Conservation (phyloP, 2,113 vertebrate species). For the Emydura subglobosa region DNA sequence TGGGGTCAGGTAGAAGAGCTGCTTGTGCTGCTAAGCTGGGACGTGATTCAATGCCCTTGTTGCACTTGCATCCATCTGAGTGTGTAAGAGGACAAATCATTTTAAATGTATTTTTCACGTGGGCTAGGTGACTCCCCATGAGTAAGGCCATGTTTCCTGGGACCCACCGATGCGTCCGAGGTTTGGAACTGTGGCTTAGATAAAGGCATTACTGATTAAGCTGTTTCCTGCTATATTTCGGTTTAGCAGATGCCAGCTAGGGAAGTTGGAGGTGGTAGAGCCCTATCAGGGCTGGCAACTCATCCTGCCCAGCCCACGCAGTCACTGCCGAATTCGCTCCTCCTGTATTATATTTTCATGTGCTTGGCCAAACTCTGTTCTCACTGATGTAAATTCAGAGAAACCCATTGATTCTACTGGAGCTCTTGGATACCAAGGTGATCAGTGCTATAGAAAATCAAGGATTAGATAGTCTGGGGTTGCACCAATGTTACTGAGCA, state of each 20-base stretch:
- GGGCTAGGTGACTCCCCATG: neutral
- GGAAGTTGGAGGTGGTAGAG: neutral
- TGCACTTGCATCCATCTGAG: no score
- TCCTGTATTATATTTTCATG: neutral
- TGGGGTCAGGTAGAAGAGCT: no score
- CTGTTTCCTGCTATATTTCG: neutral
- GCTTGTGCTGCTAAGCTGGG: neutral
- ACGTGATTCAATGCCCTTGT: neutral
- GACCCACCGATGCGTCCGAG: neutral
- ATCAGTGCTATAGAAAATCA: neutral
- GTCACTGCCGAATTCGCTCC: neutral
- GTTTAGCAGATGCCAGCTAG: neutral
- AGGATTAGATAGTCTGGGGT: neutral
- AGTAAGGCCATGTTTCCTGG: neutral
- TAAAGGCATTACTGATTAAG: neutral
- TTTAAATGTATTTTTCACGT: neutral
- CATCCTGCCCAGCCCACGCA: neutral
- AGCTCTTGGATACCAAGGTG: neutral
- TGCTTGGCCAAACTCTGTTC: conserved; percentile 27
- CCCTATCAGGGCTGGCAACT: neutral
- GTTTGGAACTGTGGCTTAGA: neutral
- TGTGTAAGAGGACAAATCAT: neutral
- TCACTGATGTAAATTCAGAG: neutral
- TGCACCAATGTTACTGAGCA: conserved; percentile 22
- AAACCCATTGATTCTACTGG: neutral